Evolutionary conservation across 2,113 vertebrate species (phyloP).

Genomic region (Xiphophorus maculatus): DNA sequence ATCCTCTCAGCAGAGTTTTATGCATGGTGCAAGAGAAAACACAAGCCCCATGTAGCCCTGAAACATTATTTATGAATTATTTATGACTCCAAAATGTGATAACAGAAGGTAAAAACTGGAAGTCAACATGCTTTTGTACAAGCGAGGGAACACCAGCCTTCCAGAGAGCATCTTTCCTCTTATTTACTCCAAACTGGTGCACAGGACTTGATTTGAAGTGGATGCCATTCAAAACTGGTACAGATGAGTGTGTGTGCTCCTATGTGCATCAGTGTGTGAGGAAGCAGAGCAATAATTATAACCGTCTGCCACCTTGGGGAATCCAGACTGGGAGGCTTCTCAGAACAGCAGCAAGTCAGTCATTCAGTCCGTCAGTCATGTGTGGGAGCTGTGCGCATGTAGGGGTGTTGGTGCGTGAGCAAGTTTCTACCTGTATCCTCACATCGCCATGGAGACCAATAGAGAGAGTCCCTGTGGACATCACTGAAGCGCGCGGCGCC

Average conservation of each 20-base stretch:
- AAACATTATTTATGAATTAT: constrained; percentile 63
- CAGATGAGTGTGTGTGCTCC: constrained; percentile 20
- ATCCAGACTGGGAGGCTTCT: constrained; percentile 65
- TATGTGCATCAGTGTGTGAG: constrained; percentile 18
- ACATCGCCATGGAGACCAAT: constrained; percentile 43
- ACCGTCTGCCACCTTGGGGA: constrained; percentile 74
- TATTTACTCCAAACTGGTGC: constrained; percentile 43
- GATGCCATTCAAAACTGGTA: constrained; percentile 52
- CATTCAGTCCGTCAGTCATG: constrained; percentile 20
- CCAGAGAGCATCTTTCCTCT: constrained; percentile 32
- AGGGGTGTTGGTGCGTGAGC: constrained; percentile 11
- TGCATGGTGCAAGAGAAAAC: constrained; percentile 7
- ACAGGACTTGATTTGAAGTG: constrained; percentile 55
- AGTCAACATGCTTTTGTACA: constrained; percentile 51
- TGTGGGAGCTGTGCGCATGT: constrained; percentile 28
- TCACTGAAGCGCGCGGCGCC: constrained; percentile 39
- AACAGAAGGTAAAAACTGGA: constrained; percentile 62
- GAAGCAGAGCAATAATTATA: constrained; percentile 72
- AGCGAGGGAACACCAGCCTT: constrained; percentile 42
- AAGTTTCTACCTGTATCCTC: constrained; percentile 54
- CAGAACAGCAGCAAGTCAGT: constrained; percentile 65
- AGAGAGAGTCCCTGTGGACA: constrained; percentile 49
- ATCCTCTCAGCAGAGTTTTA: background rate
- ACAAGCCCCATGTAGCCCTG: constrained; percentile 32
- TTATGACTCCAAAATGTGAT: constrained; percentile 58